Conservation (phyloP, 2,888 invertebrate species). For the Lasius fuliginosus region DNA sequence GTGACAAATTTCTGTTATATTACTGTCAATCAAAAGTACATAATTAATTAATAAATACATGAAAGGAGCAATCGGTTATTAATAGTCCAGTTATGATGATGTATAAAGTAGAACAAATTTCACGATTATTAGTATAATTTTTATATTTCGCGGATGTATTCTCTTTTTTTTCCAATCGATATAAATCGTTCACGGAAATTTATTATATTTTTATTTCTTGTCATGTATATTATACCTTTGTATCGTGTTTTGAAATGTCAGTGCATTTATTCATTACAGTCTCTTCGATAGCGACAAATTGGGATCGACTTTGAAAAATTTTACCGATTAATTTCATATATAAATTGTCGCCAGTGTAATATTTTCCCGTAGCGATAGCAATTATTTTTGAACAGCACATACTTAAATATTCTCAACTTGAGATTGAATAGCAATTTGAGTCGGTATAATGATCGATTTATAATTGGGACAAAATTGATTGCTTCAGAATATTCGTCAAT, state of each 20-base stretch:
- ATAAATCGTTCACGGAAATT: slow-evolving; percentile 1
- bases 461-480: not conserved
- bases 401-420: not conserved
- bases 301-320: slow-evolving; percentile 4
- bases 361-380: not conserved
- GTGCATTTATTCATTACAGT: slow-evolving; percentile 28
- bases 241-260: not conserved
- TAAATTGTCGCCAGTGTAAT: not conserved
- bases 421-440: slow-evolving; percentile 6
- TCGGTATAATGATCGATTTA: not conserved
- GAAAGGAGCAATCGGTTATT: not conserved
- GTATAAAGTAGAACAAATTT: slow-evolving; percentile 1
- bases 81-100: not conserved
- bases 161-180: slow-evolving; percentile 3
- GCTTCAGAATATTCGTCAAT: not conserved
- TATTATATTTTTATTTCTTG: not conserved
- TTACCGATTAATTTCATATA: slow-evolving; percentile 9
- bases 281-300: not conserved
- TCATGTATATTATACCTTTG: not conserved
- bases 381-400: slow-evolving; percentile 7
- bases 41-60: not conserved
- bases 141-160: not conserved
- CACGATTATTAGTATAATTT: slow-evolving; percentile 8
- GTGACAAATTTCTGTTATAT: not conserved
- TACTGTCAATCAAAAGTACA: not conserved